Percentiles rank a stretch among this genome's conserved stretches.
phyloP scores from a whole-genome alignment of 2,797 vertebrate species.

The Tragelaphus eurycerus region DNA sequence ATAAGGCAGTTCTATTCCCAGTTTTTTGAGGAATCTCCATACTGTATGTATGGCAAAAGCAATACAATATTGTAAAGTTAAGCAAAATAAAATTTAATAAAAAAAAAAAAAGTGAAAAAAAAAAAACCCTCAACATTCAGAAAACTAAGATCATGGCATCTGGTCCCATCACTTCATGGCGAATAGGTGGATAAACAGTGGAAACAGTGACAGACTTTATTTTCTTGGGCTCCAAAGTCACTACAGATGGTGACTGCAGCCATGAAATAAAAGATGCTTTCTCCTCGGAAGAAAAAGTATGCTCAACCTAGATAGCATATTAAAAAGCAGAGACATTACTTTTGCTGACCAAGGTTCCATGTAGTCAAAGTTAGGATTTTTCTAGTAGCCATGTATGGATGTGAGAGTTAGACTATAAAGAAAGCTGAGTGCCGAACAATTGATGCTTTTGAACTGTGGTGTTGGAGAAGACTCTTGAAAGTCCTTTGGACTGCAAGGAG shows the following conservation, averaged over 20 bases:
- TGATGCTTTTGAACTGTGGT: neutral
- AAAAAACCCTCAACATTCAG: too few species aligned
- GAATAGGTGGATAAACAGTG: neutral
- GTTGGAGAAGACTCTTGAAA: neutral
- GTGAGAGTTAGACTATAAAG: neutral
- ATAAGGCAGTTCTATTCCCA: too few species aligned
- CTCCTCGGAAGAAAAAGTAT: neutral
- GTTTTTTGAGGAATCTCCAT: too few species aligned
- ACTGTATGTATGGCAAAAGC: too few species aligned
- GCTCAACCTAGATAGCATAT: neutral
- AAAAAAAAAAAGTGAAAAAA: too few species aligned
- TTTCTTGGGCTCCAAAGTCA: neutral
- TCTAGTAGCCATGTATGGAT: neutral
- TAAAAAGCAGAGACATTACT: neutral
- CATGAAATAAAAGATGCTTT: neutral
- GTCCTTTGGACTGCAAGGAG: neutral
- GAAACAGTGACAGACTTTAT: neutral
- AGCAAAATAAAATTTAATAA: too few species aligned
- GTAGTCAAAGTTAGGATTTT: neutral
- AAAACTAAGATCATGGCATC: too few species aligned
- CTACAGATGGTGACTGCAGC: neutral
- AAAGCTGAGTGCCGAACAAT: neutral
- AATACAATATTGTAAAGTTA: too few species aligned
- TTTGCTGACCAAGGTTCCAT: neutral
- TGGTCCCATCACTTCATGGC: too few species aligned